phyloP scores from a whole-genome alignment of 1,140 invertebrate species.

The Gonatopus flavifemur region DNA sequence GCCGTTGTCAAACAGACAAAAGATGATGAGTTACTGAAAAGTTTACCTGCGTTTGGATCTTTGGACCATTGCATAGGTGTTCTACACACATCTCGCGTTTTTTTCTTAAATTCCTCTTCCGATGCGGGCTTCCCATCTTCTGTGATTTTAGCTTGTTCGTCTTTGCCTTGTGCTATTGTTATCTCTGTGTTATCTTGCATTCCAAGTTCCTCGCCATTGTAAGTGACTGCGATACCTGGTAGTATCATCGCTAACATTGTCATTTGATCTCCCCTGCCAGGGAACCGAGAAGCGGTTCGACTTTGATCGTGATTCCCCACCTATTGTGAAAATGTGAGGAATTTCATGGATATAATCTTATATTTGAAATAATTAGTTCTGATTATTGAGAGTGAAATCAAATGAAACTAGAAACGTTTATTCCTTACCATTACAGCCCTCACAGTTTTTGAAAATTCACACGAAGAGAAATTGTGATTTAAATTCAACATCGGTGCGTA shows the following conservation, averaged over 20 bases:
- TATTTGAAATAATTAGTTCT: too few species aligned
- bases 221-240: conserved; percentile 76
- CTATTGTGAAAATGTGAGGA: conserved; percentile 62
- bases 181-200: conserved; percentile 67
- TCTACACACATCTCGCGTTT: conserved; percentile 66
- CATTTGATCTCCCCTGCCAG: conserved; percentile 69
- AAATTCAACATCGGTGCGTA: too few species aligned
- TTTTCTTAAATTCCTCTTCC: conserved; percentile 54
- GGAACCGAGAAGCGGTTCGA: conserved; percentile 66
- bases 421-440: too few species aligned
- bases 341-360: too few species aligned
- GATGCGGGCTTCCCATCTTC: conserved; percentile 63
- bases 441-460: too few species aligned
- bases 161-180: conserved; percentile 62
- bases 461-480: too few species aligned
- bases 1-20: too few species aligned
- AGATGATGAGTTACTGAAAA: too few species aligned
- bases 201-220: conserved; percentile 83
- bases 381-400: too few species aligned
- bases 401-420: background rate
- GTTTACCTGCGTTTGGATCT: conserved; percentile 62
- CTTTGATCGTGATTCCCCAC: conserved; percentile 74
- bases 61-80: conserved; percentile 77
- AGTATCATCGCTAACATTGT: conserved; percentile 74
- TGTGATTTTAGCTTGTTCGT: conserved; percentile 63